Evolutionary conservation across 2,797 vertebrate species (phyloP), one percentile per base, ranked within the genome.

Genomic region (Crax fasciolata): DNA sequence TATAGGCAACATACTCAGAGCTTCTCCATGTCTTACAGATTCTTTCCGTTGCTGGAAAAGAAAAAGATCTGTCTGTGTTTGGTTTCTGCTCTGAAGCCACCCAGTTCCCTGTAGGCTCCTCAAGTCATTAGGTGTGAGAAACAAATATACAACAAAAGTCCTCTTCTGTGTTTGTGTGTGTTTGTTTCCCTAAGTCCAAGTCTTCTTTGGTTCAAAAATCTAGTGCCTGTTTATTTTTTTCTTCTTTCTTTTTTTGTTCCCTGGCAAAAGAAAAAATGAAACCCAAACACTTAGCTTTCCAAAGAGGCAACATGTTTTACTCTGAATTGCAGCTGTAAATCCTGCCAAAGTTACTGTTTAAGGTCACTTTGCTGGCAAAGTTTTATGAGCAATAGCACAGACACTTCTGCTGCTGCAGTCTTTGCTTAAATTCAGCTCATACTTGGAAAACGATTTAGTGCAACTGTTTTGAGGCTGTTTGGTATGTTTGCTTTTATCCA

Each of bases 401-500:
- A 68, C 72, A 62, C 66, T 96, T 75, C 54, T 16, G 28, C 57
- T 92, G 44, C 59, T 83, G 65, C 78, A 74, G 41, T 57, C 72
- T 79, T 89, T 88, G n/a, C 71, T 94, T 93, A 67, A 91, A 73
- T 89, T 67, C 85, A 90, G 55, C 28, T 76, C 21, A 77, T 86
- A 27, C 71, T 87, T 96, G 87, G 90, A 91, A 93, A 92, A 71
- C 2, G 2, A 84, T 95, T 87, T 87, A 84, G 41, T 90, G 77
- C 51, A 79, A 63, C 80, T 91, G 80, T n/a, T 91, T 84, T 86
- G 83, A 91, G 52, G 68, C 73, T 87, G 48, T 87, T 93, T 78
- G 54, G 75, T 89, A 30, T 90, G 70, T 92, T 97, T 93, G 62
- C 79, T 95, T 96, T 93, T 93, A 92, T 95, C 2, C 13, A 87